Evolutionary conservation across 2,888 invertebrate species (phyloP).

Genomic region (Oscheius sp.): DNA sequence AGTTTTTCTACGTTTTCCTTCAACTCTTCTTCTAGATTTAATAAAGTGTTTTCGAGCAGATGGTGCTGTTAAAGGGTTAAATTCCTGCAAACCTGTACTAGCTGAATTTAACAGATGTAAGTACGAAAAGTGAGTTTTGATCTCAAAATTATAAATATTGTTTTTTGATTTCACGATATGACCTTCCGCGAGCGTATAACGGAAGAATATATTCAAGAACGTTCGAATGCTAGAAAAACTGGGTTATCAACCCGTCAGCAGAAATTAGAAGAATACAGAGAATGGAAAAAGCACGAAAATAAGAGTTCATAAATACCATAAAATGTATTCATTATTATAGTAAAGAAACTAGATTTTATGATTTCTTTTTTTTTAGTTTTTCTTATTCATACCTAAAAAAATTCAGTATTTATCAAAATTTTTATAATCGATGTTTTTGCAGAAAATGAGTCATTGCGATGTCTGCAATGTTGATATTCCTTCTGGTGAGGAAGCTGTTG

Average conservation of each 20-base stretch:
- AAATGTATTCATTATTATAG: too few species aligned
- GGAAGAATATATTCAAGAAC: conserved; percentile 59
- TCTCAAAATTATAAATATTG: neutral
- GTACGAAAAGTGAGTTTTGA: conserved; percentile 53
- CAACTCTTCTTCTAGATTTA: conserved; percentile 38
- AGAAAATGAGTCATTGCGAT: conserved; percentile 19
- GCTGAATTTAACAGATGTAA: conserved; percentile 66
- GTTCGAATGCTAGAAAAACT: conserved; percentile 49
- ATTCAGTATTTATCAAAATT: neutral
- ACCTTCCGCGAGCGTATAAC: conserved; percentile 62
- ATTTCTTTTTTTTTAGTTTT: conserved; percentile 5
- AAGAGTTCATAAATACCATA: too few species aligned
- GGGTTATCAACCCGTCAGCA: conserved; percentile 47
- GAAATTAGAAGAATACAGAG: conserved; percentile 60
- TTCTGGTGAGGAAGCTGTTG: conserved; percentile 13
- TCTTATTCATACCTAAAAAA: neutral
- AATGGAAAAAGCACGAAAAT: conserved; percentile 60
- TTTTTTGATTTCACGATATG: conserved; percentile 64
- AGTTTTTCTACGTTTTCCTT: conserved; percentile 9
- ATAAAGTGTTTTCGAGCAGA: conserved; percentile 61
- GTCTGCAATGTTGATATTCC: conserved; percentile 25
- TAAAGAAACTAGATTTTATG: neutral
- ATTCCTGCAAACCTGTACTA: conserved; percentile 56
- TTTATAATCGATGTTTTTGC: neutral
- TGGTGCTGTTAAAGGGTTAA: conserved; percentile 59